Evolutionary conservation across 2,797 vertebrate genomes (phyloP), one percentile per base, ranked within the genome.

Genomic region (Pseudotriccus pelzelni): DNA sequence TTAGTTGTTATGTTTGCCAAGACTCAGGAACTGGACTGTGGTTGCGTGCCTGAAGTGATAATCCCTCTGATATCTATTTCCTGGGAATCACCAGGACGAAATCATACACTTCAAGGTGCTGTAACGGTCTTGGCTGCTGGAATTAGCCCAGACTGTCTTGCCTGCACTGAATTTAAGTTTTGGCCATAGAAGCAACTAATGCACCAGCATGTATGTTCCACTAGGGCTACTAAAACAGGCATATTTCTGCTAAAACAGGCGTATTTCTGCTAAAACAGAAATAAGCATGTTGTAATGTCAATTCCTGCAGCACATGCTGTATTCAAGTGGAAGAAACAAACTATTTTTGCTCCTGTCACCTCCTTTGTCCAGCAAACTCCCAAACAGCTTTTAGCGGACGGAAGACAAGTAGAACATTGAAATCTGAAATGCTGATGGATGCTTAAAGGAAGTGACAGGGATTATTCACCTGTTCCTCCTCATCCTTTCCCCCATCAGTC

Each of bases 61-160:
- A 73, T 25, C 25, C 22, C 36, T 59, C 60, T 64, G 46, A 60
- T 11, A 22, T 32, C 20, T 41, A 30, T 41, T 87, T 50, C 50
- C 41, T 46, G 37, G 41, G 46, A 90, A 69, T 37, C 2, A 2
- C 20, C 46, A 41, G 37, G 52, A 73, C 66, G 22, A 77, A 77
- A 34, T 19, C 32, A 43, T 4, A 4, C 43, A 28, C 55, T 73
- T 37, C 39, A 87, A 72, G 59, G 24, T 32, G 23, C 20, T 83
- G n/a, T 41, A 39, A 22, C 0, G 0, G 30, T 36, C 25, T 89
- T 2, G 0, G 24, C 37, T 59, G 50, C 46, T 55, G 36, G 22
- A 44, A 25, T 49, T 44, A 83, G 49, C 39, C 13, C 20, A 41
- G 18, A 50, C 10, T 24, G 23, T 22, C n/a, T 84, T 87, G 50